Percentiles rank a stretch among this genome's conserved stretches.
phyloP scores from a whole-genome alignment of 2,113 vertebrate species.

The Mobula hypostoma region DNA sequence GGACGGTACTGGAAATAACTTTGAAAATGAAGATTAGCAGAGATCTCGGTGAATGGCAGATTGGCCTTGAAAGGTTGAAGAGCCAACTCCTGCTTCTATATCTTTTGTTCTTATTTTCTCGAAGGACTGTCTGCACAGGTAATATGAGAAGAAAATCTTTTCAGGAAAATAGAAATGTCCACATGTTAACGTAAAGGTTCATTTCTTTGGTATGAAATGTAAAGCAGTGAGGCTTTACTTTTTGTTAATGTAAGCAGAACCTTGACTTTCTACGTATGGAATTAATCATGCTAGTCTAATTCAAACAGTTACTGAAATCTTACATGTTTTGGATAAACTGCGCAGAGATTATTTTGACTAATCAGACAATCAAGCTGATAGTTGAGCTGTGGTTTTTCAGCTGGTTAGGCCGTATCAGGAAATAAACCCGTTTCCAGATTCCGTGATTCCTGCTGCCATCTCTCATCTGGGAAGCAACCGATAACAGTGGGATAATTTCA shows the following conservation, averaged over 20 bases:
- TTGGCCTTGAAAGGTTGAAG: neutral
- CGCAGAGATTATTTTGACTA: neutral
- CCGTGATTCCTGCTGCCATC: neutral
- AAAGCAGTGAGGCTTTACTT: neutral
- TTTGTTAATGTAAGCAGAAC: neutral
- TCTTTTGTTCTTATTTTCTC: too few relatives aligned
- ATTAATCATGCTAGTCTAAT: neutral
- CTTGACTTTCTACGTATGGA: neutral
- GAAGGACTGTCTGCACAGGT: too few relatives aligned
- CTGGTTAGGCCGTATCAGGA: neutral
- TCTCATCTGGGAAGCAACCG: neutral
- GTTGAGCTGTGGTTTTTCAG: neutral
- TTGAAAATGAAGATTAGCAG: too few relatives aligned
- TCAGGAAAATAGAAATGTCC: too few relatives aligned
- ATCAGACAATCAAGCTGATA: neutral
- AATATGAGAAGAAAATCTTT: too few relatives aligned
- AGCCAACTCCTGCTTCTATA: neutral
- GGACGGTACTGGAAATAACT: too few relatives aligned
- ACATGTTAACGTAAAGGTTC: neutral
- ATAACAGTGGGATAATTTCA: constrained; percentile 57
- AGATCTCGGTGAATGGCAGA: too few relatives aligned
- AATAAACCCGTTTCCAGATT: neutral
- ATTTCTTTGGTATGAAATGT: neutral
- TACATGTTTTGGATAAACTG: neutral
- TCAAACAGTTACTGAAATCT: neutral